Evolutionary conservation across 2,888 invertebrate genomes (phyloP), one percentile per base, ranked within the genome.

Genomic region (Dorcus hopei): DNA sequence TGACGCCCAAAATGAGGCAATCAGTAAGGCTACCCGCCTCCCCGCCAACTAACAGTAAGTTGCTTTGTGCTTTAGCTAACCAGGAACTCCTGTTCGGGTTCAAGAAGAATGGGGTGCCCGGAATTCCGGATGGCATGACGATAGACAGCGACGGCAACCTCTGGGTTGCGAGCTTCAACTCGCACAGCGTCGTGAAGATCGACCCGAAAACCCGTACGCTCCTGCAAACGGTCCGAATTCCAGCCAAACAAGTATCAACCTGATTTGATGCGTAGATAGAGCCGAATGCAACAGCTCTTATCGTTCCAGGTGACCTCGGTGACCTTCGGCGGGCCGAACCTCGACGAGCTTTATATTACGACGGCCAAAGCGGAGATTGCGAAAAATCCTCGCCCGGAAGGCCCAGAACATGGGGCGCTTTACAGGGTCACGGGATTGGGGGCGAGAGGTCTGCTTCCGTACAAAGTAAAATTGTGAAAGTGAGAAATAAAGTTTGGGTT

Each of bases 111-210:
- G 72, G 74, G 40, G 71, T 81, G 39, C 67, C 70, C n/a, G 80
- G 84, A 14, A 80, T 86, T 66, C 86, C 86, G 50, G 90, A 90
- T 77, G 90, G 90, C 14, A 89, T 91, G 88, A 88, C 90, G 62
- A 88, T 90, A 51, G 92, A 92, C 77, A 81, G 82, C 0, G 86
- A 90, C 59, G 91, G 88, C 3, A 88, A 88, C 73, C 79, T 92
- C 5, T 92, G 91, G 88, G 83, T 91, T 43, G 90, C 90, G 50
- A 87, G 87, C 72, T 91, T 59, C 33, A 48, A 48, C 11, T 55
- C 52, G 6, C 16, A 42, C 42, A 55, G 42, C 33, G 59, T 59
- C 11, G 56, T 59, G 26, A 54, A 59, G 26, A 59, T 86, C 23
- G 82, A 86, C 70, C 85, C 86, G 0, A 73, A 77, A 43, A 64